phyloP scores from a whole-genome alignment of 1,140 invertebrate genomes.

The Charaxes varanes region DNA sequence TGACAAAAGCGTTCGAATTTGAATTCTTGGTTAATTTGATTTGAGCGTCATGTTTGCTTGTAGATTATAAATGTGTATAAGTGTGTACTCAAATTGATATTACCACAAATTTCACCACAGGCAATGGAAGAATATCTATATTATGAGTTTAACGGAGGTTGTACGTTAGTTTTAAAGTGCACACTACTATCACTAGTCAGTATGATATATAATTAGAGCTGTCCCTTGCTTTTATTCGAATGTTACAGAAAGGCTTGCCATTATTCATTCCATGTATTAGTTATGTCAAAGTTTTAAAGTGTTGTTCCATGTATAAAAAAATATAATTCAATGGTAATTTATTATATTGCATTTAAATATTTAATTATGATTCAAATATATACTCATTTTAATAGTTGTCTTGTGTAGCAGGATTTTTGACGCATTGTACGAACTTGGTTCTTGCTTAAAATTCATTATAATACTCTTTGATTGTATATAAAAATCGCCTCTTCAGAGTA shows the following conservation, averaged over 20 bases:
- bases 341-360: too few relatives aligned
- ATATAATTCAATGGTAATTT: too few relatives aligned
- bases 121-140: conserved; percentile 7
- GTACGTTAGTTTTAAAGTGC: conserved; percentile 14
- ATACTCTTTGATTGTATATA: too few relatives aligned
- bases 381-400: too few relatives aligned
- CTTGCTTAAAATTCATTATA: too few relatives aligned
- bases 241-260: conserved; percentile 11
- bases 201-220: conserved; percentile 17
- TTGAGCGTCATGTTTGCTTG: conserved; percentile 13
- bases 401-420: too few relatives aligned
- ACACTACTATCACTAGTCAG: conserved; percentile 21
- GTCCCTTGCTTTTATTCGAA: conserved; percentile 7
- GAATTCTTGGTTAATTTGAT: conserved; percentile 24
- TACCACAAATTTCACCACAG: too few relatives aligned
- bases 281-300: too few relatives aligned
- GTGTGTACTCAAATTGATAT: conserved; percentile 10
- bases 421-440: too few relatives aligned
- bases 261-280: conserved; percentile 14
- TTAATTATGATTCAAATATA: too few relatives aligned
- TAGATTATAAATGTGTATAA: conserved; percentile 2
- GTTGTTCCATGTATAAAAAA: too few relatives aligned
- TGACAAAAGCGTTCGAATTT: conserved; percentile 41
- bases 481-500: too few relatives aligned
- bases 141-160: conserved; percentile 4